phyloP scores from a whole-genome alignment of 2,888 invertebrate genomes.

The Zygaena filipendulae region DNA sequence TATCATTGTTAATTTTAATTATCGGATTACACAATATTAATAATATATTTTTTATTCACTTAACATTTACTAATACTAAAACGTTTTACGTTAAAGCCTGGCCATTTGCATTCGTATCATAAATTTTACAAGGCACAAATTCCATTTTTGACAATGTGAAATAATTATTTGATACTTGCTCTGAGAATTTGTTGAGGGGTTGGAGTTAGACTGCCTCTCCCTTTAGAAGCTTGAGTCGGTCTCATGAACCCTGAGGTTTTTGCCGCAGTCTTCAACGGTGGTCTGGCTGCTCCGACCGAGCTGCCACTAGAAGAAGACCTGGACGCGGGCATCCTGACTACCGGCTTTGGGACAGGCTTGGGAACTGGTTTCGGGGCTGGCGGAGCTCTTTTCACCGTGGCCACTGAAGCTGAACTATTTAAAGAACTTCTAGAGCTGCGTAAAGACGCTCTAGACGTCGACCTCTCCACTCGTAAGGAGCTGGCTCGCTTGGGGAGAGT shows the following conservation, averaged over 20 bases:
- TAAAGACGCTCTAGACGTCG: constrained; percentile 81
- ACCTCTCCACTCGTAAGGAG: constrained; percentile 76
- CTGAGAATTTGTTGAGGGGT: constrained; percentile 34
- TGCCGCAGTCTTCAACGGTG: constrained; percentile 39
- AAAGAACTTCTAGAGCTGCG: constrained; percentile 86
- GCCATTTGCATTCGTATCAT: no score
- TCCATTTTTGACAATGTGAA: constrained; percentile 9
- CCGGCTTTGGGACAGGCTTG: constrained; percentile 58
- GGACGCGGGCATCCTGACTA: constrained; percentile 52
- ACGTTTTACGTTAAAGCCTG: no score
- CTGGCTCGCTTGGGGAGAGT: constrained; percentile 38
- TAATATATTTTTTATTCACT: constrained; percentile 13
- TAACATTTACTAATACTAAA: constrained; percentile 20
- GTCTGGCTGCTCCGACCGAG: constrained; percentile 59
- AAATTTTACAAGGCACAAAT: constrained; percentile 5
- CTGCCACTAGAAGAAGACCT: constrained; percentile 58
- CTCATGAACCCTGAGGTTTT: constrained; percentile 81
- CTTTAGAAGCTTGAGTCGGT: constrained; percentile 86
- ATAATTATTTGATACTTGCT: constrained; percentile 39
- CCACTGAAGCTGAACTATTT: constrained; percentile 83
- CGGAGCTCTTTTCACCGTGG: constrained; percentile 81
- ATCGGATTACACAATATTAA: constrained; percentile 9
- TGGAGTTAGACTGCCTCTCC: constrained; percentile 62
- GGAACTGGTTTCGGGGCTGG: constrained; percentile 46
- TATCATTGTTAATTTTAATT: constrained; percentile 18